Conservation (phyloP, 2,113 vertebrate genomes). For the Casuarius casuarius region DNA sequence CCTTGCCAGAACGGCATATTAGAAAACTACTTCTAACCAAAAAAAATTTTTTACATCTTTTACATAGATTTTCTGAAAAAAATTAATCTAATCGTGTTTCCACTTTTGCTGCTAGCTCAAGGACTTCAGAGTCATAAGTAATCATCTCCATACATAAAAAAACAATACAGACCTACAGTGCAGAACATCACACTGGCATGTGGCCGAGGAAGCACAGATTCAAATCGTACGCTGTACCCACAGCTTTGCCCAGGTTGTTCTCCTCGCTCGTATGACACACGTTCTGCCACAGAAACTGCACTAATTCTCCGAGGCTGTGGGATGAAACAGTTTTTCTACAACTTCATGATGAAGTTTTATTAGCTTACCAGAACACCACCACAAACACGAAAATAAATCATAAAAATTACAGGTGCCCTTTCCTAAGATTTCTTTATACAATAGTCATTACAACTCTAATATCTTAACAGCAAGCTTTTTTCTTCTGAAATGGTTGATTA, state of each 20-base stretch:
- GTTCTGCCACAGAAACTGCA: conserved; percentile 93
- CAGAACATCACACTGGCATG: conserved; percentile 96
- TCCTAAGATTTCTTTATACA: neutral
- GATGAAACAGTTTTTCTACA: neutral
- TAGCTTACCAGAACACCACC: neutral
- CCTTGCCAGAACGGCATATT: accelerated
- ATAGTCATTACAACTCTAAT: neutral
- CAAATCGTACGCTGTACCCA: conserved; percentile 96
- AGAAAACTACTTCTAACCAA: neutral
- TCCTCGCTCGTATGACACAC: conserved; percentile 89
- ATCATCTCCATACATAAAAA: neutral
- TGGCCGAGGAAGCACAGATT: conserved; percentile 92
- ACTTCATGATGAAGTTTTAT: neutral
- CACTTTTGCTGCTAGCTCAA: neutral
- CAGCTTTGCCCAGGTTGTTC: conserved; percentile 93
- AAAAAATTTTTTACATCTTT: neutral
- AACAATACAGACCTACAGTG: conserved; percentile 90
- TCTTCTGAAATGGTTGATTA: neutral
- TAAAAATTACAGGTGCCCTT: neutral
- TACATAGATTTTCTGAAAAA: neutral
- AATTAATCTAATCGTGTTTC: neutral
- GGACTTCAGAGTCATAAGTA: neutral
- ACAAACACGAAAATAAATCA: neutral
- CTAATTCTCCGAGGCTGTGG: conserved; percentile 93
- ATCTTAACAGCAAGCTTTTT: neutral